Evolutionary conservation across 2,113 vertebrate species (phyloP), one percentile per base, ranked within the genome.

Genomic region (Pleuronectes platessa): DNA sequence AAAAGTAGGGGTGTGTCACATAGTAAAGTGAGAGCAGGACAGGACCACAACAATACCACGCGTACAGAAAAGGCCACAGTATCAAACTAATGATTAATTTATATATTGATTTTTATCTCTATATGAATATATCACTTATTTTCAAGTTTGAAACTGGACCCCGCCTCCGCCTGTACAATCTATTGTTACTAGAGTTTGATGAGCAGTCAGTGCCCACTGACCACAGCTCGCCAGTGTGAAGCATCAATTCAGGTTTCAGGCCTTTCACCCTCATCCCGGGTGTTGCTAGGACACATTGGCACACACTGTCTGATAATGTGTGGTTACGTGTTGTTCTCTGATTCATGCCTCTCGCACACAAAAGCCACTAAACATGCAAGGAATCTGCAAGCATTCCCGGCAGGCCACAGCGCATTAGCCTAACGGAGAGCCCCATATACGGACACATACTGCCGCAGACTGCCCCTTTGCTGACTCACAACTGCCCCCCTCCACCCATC

Each of bases 361-460:
- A 82, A 85, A 58, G 81, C 86, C 90, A 87, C 84, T 81, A 93
- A 93, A 93, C 91, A 92, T 78, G 80, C 79, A 45, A 88, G 90
- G 94, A 95, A 93, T 94, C 83, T 79, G 81, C 74, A 74, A 80
- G 77, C 86, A 81, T 92, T 93, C 91, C 90, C 81, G 55, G 67
- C 83, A 94, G 82, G 84, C 89, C 83, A 82, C 88, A 64, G 80
- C 13, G n/a, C 35, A 77, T 54, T 14, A 67, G 79, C 54, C 86
- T 61, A 76, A 84, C 24, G 31, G 78, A 86, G 88, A 86, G 88
- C 63, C 88, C 91, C 91, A 87, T 90, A 89, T 92, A 92, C 74
- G 90, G 90, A 88, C 86, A 86, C 78, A 89, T 79, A 71, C 74
- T 49, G 77, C 70, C 17, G 2, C 81, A 83, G 67, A 81, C 76